Base-by-base conservation (phyloP, 2,113 vertebrate genomes). In the Eulacestoma nigropectus region DNA sequence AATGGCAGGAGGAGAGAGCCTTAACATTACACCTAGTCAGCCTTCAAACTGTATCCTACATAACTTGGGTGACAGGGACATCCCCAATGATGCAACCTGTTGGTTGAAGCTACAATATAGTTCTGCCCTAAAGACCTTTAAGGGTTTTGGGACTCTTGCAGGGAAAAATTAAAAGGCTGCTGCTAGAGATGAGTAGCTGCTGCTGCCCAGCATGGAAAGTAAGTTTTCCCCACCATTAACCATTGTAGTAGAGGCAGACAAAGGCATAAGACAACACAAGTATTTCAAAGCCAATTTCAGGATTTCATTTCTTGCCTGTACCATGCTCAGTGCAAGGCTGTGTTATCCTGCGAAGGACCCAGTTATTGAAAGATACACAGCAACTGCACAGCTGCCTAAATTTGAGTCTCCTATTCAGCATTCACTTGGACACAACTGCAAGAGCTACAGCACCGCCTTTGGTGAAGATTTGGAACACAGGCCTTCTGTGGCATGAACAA, bases 21-120 rank as follows among this genome's bases (percentile, higher is more conserved):
- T 78, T 63, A 41, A 75, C 25, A 33, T 0, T 44, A 46, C 41
- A 84, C 57, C 14, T 11, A 46, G n/a, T 6, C 49, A 42, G 25
- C 0, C 0, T 55, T 87, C 52, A 25, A 84, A 82, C 35, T 39
- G 17, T 4, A 49, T 32, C 15, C 1, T 25, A 33, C 6, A 0
- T 25, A 46, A 9, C 35, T 23, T 3, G 41, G 33, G 63, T 53
- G 37, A 78, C 39, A 87, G 20, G 23, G 9, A 68, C 4, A 13
- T 11, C 4, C 22, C 19, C 1, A 1, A 14, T 19, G 29, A 35
- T 35, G 6, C 46, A 67, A 14, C 6, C 46, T 11, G 10, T 9
- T 25, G 6, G 27, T 44, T 3, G 11, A 85, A 76, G 63, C 57
- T 60, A 70, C 37, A 53, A 9, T 1, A 3, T 16, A 35, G 52